Conservation (phyloP, 2,888 invertebrate species). For the Andricus curvator region DNA sequence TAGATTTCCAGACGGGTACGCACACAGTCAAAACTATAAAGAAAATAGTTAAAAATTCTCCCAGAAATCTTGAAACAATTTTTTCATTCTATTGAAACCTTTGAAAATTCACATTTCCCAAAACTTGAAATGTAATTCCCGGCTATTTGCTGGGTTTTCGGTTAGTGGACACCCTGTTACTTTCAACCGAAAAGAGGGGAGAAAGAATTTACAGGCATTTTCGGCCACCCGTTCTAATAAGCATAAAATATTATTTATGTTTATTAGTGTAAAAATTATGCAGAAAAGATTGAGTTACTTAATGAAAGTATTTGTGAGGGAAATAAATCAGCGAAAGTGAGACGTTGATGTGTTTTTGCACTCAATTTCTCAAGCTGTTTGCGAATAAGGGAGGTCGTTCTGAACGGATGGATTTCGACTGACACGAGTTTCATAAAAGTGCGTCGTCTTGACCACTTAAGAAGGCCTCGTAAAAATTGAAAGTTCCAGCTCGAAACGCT, state of each 20-base stretch:
- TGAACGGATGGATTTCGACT: slow-evolving; percentile 38
- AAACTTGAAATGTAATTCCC: too few species aligned
- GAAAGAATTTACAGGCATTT: too few species aligned
- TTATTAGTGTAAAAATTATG: slow-evolving; percentile 27
- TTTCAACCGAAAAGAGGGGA: too few species aligned
- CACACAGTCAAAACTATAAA: too few species aligned
- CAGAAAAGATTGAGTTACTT: slow-evolving; percentile 37
- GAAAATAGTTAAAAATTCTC: too few species aligned
- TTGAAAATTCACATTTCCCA: too few species aligned
- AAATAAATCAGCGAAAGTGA: slow-evolving; percentile 39
- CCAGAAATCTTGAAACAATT: too few species aligned
- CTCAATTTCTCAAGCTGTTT: slow-evolving; percentile 33
- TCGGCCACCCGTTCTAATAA: background rate
- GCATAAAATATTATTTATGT: slow-evolving; percentile 28
- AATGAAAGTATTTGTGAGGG: slow-evolving; percentile 26
- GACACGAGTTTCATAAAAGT: slow-evolving; percentile 41
- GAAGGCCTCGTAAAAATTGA: slow-evolving; percentile 56
- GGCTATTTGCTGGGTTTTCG: too few species aligned
- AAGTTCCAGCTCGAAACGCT: slow-evolving; percentile 49
- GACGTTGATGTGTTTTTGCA: slow-evolving; percentile 39
- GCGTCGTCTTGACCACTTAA: slow-evolving; percentile 49
- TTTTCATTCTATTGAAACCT: too few species aligned
- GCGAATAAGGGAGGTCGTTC: slow-evolving; percentile 1
- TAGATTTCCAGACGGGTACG: too few species aligned
- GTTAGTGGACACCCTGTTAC: too few species aligned